phyloP scores from a whole-genome alignment of 2,113 vertebrate genomes.

The Lutjanus erythropterus region DNA sequence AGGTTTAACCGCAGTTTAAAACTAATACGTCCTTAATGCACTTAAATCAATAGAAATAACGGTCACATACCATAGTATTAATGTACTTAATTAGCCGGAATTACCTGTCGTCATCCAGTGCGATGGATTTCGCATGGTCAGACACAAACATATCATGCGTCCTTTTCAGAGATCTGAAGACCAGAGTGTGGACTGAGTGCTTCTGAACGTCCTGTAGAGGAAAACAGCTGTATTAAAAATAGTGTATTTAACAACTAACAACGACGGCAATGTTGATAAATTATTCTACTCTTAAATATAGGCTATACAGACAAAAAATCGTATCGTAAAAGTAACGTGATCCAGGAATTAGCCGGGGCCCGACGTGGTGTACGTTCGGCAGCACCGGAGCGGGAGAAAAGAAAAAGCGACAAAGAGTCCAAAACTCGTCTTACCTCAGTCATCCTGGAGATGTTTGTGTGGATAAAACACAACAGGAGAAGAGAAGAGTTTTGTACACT shows the following conservation, averaged over 20 bases:
- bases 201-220: slow-evolving; percentile 94
- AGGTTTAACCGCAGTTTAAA: not conserved
- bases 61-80: too few species aligned
- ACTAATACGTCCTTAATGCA: not conserved
- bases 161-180: slow-evolving; percentile 98
- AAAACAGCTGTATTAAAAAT: not conserved
- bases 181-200: slow-evolving; percentile 97
- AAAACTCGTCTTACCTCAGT: slow-evolving; percentile 67
- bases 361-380: not conserved
- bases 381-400: not conserved
- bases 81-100: not conserved
- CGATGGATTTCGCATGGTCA: slow-evolving; percentile 93
- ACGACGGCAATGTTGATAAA: too few species aligned
- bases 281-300: fast-evolving
- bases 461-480: fast-evolving
- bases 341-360: slow-evolving; percentile 55
- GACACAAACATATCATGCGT: slow-evolving; percentile 99
- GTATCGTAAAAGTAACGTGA: not conserved
- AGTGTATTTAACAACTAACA: not conserved
- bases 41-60: not conserved
- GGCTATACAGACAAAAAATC: not conserved
- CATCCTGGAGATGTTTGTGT: slow-evolving; percentile 49
- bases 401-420: fast-evolving
- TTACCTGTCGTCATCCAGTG: slow-evolving; percentile 93
- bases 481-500: not conserved